Evolutionary conservation across 2,113 vertebrate species (phyloP).

Genomic region (Pterocles orientalis): DNA sequence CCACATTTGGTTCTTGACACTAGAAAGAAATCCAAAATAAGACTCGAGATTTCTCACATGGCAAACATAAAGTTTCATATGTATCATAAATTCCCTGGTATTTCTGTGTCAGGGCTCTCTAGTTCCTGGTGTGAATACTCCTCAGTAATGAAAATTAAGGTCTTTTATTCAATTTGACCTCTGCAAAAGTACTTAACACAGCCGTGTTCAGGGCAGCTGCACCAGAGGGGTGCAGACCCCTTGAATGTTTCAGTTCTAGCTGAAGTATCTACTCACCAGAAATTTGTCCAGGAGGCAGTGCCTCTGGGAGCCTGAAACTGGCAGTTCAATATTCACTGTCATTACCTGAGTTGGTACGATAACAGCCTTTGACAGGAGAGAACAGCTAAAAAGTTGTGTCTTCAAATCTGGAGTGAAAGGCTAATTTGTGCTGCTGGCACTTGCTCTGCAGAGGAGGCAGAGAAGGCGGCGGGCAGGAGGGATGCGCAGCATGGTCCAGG

Average conservation of each 20-base stretch:
- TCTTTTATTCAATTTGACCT: neutral
- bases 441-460: neutral
- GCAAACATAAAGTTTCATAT: neutral
- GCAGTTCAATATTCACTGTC: neutral
- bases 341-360: neutral
- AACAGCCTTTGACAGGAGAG: neutral
- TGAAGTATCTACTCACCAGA: neutral
- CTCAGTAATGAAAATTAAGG: neutral
- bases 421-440: accelerated
- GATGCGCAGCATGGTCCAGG: neutral
- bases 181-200: neutral
- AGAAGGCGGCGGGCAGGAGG: neutral
- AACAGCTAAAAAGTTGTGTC: neutral
- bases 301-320: neutral
- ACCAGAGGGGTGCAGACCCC: too few species aligned
- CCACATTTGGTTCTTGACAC: neutral
- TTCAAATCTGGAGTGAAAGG: too few species aligned
- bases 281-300: neutral
- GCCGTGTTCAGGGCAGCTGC: neutral
- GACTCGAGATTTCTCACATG: neutral
- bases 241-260: neutral
- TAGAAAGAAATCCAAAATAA: conserved; percentile 1
- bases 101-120: neutral
- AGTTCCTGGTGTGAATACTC: neutral
- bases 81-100: neutral